Conservation (phyloP, 2,888 invertebrate genomes). For the Clistopyga incitator region DNA sequence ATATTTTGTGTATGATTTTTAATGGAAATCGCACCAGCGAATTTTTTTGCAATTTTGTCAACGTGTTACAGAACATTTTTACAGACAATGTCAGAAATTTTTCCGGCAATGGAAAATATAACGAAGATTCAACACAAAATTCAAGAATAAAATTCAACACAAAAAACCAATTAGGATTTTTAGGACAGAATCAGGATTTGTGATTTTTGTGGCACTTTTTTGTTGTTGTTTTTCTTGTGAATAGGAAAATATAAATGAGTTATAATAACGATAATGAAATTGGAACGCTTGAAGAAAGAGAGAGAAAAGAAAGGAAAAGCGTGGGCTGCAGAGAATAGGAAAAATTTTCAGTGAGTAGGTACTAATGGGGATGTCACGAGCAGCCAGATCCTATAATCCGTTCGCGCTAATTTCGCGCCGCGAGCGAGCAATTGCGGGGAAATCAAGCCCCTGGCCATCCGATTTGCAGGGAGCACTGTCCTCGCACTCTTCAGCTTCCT, state of each 20-base stretch:
- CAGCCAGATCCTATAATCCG: constrained; percentile 74
- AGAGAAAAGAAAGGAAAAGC: constrained; percentile 19
- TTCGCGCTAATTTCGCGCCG: constrained; percentile 75
- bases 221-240: not conserved
- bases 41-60: no score
- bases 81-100: no score
- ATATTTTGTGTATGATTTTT: no score
- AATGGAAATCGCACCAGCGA: no score
- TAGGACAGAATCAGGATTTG: no score
- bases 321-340: not conserved
- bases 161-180: no score
- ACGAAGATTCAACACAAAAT: no score
- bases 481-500: constrained; percentile 33
- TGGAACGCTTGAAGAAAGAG: no score
- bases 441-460: constrained; percentile 53
- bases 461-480: constrained; percentile 24
- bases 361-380: constrained; percentile 74
- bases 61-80: no score
- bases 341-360: constrained; percentile 47
- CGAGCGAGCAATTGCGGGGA: constrained; percentile 42
- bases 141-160: no score
- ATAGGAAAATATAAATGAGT: not conserved
- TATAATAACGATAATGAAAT: not conserved
- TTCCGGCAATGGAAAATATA: no score
- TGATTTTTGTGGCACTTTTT: no score